Evolutionary conservation across 1,140 invertebrate genomes (phyloP), one percentile per base, ranked within the genome.

Genomic region (Lucilia sericata): DNA sequence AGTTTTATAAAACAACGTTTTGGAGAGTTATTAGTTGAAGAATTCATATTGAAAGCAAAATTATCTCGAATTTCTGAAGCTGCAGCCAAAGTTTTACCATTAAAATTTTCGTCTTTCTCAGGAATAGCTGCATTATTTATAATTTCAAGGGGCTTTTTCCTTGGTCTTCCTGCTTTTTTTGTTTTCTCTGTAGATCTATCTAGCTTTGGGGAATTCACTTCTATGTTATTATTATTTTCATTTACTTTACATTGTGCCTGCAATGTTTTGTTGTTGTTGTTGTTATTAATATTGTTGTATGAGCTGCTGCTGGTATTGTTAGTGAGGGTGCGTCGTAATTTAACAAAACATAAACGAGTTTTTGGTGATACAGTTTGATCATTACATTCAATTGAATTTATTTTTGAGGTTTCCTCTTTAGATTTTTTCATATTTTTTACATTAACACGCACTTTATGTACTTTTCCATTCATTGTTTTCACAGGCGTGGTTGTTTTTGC

Each of bases 291-390:
- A 30, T 30, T 30, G 25, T 30, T 30, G 25, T 30, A 47, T 10
- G 75, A 30, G 42, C 42, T 47, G 75, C 42, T 9, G n/a, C 19
- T 19, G n/a, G 17, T 34, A 74, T 74, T 13, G 9, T 14, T 12
- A 47, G 8, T 25, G n/a, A 17, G n/a, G 19, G 42, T 49, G 4
- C 47, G 76, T 80, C 47, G n/a, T 51, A 80, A 49, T 21, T 80
- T 80, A 13, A 80, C 42, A 49, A 80, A 49, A 25, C 76, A 80
- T 49, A 80, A 80, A 21, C 42, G 42, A 21, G 34, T 49, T 80
- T 80, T 80, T 25, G 42, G 19, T 21, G n/a, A 19, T 19, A 21
- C 76, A 76, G 14, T 42, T 76, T 42, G 5, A 30, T 75, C 42
- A 8, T 4, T 34, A 34, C 2, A 34, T 78, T 47, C 34, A 78